phyloP scores from a whole-genome alignment of 2,888 invertebrate species.

The Lasioglossum figueresi region DNA sequence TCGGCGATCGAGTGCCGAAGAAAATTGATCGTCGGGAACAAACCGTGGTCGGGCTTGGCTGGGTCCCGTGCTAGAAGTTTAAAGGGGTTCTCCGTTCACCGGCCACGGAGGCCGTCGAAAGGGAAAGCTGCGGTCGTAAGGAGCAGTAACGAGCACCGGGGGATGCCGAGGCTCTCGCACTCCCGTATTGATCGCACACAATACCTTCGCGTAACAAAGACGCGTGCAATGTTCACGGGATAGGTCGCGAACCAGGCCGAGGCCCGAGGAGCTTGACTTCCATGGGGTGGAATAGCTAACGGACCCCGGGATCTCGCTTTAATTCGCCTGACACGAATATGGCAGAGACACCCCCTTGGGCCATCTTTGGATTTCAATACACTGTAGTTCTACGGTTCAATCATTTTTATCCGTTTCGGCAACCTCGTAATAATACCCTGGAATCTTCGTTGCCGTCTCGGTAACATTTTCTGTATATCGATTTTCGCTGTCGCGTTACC shows the following conservation, averaged over 20 bases:
- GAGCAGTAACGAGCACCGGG: conserved; percentile 47
- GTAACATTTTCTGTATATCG: no score
- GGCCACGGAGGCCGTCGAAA: conserved; percentile 68
- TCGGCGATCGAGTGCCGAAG: background rate
- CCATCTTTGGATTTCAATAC: background rate
- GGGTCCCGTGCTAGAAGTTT: conserved; percentile 68
- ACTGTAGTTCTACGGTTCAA: background rate
- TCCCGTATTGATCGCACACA: conserved; percentile 67
- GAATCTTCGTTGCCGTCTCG: no score
- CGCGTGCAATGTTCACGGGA: conserved; percentile 60
- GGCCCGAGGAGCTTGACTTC: conserved; percentile 15
- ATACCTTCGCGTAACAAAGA: conserved; percentile 64
- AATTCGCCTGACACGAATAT: conserved; percentile 4
- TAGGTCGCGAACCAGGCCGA: conserved; percentile 38
- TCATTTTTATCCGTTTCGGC: background rate
- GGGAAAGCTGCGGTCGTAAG: conserved; percentile 66
- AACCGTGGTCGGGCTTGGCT: conserved; percentile 38
- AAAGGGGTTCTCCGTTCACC: conserved; percentile 70
- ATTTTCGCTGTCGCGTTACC: no score
- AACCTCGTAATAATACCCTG: no score
- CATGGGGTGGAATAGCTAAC: background rate
- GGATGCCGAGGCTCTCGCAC: conserved; percentile 49
- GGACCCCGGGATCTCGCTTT: background rate
- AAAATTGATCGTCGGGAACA: conserved; percentile 22
- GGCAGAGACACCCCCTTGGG: background rate